phyloP scores from a whole-genome alignment of 1,140 invertebrate species.

The Drosophila carrolli region DNA sequence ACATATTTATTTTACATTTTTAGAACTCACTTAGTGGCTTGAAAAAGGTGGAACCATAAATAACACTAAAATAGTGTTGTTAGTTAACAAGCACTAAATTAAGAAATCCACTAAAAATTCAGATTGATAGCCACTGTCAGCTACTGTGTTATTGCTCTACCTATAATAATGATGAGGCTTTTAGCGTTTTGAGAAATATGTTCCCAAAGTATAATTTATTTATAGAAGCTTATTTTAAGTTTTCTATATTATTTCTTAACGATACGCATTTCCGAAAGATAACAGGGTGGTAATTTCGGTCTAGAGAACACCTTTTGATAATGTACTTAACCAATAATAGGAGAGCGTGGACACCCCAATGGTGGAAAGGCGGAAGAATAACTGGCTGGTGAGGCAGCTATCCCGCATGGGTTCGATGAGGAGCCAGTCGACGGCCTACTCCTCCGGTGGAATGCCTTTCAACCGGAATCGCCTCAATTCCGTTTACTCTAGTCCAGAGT shows the following conservation, averaged over 20 bases:
- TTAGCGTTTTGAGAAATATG: background rate
- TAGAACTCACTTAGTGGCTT: too few species aligned
- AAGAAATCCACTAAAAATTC: background rate
- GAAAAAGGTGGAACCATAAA: background rate
- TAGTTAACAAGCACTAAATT: background rate
- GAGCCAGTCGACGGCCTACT: constrained; percentile 93
- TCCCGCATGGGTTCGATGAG: constrained; percentile 92
- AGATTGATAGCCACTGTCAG: background rate
- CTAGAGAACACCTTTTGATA: background rate
- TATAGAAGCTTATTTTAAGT: too few species aligned
- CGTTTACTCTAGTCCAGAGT: constrained; percentile 92
- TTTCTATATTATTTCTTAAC: background rate
- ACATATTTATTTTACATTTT: too few species aligned
- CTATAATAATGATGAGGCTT: background rate
- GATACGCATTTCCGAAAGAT: too few species aligned
- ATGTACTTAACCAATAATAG: constrained; percentile 84
- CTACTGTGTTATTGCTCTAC: background rate
- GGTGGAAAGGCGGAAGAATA: constrained; percentile 93
- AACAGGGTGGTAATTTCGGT: too few species aligned
- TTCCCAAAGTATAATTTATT: background rate
- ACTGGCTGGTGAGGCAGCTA: constrained; percentile 93
- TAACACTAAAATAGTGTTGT: background rate
- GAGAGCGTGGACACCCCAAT: constrained; percentile 95
- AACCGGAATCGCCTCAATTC: constrained; percentile 89
- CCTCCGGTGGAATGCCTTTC: constrained; percentile 91